Conservation (phyloP, 1,140 invertebrate species). For the Drosophila nikananu region DNA sequence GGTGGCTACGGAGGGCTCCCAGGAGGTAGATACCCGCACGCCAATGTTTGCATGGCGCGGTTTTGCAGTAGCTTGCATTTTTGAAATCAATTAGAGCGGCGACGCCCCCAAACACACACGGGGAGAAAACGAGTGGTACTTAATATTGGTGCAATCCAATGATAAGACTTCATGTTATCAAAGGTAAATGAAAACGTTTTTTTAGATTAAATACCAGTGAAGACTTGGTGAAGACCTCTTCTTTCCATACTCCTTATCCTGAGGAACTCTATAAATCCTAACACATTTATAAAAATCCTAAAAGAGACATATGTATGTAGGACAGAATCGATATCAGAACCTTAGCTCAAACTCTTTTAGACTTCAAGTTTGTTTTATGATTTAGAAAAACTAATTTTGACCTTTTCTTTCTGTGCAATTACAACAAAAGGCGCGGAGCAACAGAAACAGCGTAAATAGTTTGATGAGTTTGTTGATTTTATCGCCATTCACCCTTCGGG, state of each 20-base stretch:
- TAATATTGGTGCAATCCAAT: not conserved
- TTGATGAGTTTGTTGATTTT: slow-evolving; percentile 68
- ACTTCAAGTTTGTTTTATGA: not conserved
- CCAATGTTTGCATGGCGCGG: slow-evolving; percentile 57
- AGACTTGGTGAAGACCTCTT: not conserved
- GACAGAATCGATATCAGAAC: not conserved
- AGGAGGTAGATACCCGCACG: slow-evolving; percentile 29
- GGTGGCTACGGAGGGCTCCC: slow-evolving; percentile 4
- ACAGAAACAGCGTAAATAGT: slow-evolving; percentile 53
- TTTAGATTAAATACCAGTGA: not conserved
- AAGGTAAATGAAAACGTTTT: not conserved
- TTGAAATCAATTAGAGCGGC: slow-evolving; percentile 70
- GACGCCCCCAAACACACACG: slow-evolving; percentile 19
- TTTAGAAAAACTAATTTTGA: not conserved
- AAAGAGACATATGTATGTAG: not conserved
- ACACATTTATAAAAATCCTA: not conserved
- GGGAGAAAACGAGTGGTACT: not conserved
- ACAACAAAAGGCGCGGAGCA: not conserved
- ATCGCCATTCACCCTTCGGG: slow-evolving; percentile 35
- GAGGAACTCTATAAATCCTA: not conserved
- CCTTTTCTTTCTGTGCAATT: not conserved
- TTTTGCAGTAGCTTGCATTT: slow-evolving; percentile 54
- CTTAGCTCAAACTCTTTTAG: not conserved
- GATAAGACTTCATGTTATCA: not conserved
- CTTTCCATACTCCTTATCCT: not conserved